Percentiles rank a stretch among this genome's conserved stretches.
These are phyloP conservation scores for Sinopyrophorus schimmeli DNA, from an alignment of 2,888 invertebrate genomes.

Conservation along the genomic window DNA sequence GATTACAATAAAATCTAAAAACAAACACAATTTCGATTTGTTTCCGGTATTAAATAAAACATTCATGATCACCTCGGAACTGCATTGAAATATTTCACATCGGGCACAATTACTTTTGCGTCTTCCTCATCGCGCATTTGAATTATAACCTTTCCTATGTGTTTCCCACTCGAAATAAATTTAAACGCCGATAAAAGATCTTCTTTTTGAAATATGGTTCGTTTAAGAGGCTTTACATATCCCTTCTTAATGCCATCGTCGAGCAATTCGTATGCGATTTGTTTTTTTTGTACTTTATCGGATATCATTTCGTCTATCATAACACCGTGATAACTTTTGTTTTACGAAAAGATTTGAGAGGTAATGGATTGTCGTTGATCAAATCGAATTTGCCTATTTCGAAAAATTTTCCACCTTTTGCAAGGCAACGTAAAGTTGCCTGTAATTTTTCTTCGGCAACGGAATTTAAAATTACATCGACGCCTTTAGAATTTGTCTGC, in stretches of 20 bases:
- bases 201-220: conserved; percentile 64
- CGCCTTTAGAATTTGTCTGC: conserved; percentile 83
- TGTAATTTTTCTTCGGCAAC: conserved; percentile 88
- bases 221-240: conserved; percentile 68
- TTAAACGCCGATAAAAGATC: conserved; percentile 74
- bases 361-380: conserved; percentile 66
- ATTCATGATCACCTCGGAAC: too few relatives aligned
- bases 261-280: conserved; percentile 61
- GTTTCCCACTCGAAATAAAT: conserved; percentile 69
- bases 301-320: conserved; percentile 69
- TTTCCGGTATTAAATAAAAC: too few relatives aligned
- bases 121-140: conserved; percentile 48
- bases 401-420: conserved; percentile 68
- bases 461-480: conserved; percentile 90
- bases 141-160: conserved; percentile 74
- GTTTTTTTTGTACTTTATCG: conserved; percentile 56
- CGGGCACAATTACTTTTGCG: conserved; percentile 37
- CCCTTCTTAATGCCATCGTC: conserved; percentile 64
- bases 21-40: too few relatives aligned
- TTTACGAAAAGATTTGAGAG: conserved; percentile 70
- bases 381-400: conserved; percentile 89
- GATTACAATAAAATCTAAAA: conserved; percentile 59
- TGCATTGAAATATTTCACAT: too few relatives aligned
- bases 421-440: conserved; percentile 67
- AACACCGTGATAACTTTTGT: conserved; percentile 76